phyloP scores from a whole-genome alignment of 1,140 invertebrate species.

The Pogonognathellus flavescens region DNA sequence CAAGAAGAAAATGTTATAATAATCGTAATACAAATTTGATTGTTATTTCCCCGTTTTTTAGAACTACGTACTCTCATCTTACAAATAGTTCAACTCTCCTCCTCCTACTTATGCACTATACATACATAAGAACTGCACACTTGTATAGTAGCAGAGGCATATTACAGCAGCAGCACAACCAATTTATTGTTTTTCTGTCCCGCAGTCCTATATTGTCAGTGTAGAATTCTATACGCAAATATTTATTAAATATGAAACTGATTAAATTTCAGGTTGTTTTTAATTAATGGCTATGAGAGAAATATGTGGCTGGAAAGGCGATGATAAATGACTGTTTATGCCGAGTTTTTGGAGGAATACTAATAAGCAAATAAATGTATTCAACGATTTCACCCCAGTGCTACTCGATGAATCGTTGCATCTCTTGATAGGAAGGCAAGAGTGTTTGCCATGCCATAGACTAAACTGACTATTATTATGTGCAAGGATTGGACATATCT shows the following conservation, averaged over 20 bases:
- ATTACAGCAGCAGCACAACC: too few relatives aligned
- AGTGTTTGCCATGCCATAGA: not conserved
- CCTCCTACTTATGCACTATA: too few relatives aligned
- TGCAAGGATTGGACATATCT: not conserved
- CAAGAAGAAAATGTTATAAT: too few relatives aligned
- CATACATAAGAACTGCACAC: too few relatives aligned
- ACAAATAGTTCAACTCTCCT: too few relatives aligned
- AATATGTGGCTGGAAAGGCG: constrained; percentile 54
- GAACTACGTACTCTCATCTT: too few relatives aligned
- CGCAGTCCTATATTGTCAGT: too few relatives aligned
- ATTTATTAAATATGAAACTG: not conserved
- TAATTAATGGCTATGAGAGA: not conserved
- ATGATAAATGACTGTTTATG: constrained; percentile 61
- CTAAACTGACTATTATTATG: not conserved
- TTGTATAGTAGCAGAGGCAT: too few relatives aligned
- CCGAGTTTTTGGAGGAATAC: constrained; percentile 58
- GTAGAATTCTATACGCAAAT: too few relatives aligned
- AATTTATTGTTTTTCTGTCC: too few relatives aligned
- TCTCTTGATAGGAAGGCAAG: not conserved
- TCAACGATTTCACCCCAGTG: constrained; percentile 4
- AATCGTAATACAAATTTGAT: too few relatives aligned
- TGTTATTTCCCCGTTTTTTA: too few relatives aligned
- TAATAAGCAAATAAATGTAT: constrained; percentile 41
- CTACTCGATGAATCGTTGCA: not conserved
- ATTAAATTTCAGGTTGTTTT: not conserved